Base-by-base conservation (phyloP, 1,140 invertebrate genomes). In the Philaenus spumarius region DNA sequence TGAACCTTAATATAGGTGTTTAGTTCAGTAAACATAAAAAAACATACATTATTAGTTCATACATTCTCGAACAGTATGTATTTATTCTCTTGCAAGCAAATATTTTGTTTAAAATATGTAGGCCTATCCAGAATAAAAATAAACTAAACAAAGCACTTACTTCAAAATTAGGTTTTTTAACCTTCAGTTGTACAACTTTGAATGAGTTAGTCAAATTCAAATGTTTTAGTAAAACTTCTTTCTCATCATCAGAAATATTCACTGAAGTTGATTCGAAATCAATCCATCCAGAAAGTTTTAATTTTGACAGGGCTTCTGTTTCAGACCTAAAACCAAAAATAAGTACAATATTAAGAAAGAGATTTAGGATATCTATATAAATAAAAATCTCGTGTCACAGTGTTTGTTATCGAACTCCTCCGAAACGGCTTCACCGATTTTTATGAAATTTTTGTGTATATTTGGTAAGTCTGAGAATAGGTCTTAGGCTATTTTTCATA, bases 261-360 rank as follows among this genome's bases (percentile, higher is more conserved):
- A 43, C 68, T 71, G 17, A 69, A 53, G 47, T 69, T 64, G 57
- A 70, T 72, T 19, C 60, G 62, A 43, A 70, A 66, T 83, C 77
- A 35, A 80, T 68, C 66, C 85, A 85, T 11, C 85, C 85, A 67
- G 75, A 80, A 0, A 85, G 66, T 67, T 82, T 86, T 12, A 87
- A 69, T 35, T 71, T 68, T 39, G 78, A 78, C 9, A 76, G 61
- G 22, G 75, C 65, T 54, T 71, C 68, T 19, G 62, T 55, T 23
- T 63, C 61, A 45, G 62, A 67, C 3, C 73, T 66, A 26, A 75
- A 74, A 56, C 26, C n/a, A n/a, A n/a, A n/a, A n/a, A n/a, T n/a
- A n/a, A n/a, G n/a, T n/a, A n/a, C n/a, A n/a, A n/a, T n/a, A n/a
- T n/a, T n/a, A n/a, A n/a, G n/a, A n/a, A n/a, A n/a, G n/a, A n/a